Percentiles rank a stretch among this genome's conserved stretches.
phyloP scores from a whole-genome alignment of 1,140 invertebrate species.

The Melanaphis sacchari region DNA sequence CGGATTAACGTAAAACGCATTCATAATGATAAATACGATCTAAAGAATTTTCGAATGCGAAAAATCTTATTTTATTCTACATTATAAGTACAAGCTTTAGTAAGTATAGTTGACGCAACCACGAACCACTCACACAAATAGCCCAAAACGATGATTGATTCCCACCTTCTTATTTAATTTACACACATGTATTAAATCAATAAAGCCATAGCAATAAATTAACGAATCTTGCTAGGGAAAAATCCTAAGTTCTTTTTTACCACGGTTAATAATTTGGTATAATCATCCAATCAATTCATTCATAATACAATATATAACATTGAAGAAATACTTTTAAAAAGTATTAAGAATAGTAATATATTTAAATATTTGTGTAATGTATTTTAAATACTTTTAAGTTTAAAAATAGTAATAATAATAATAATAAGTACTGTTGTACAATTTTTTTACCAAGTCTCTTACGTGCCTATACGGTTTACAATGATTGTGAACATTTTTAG shows the following conservation, averaged over 20 bases:
- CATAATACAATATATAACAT: neutral
- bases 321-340: neutral
- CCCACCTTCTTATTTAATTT: too few species aligned
- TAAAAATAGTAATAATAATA: too few species aligned
- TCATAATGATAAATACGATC: neutral
- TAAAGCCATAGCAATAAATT: too few species aligned
- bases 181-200: too few species aligned
- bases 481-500: neutral
- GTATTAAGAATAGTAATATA: too few species aligned
- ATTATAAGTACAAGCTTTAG: neutral
- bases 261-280: neutral
- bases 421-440: too few species aligned
- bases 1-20: neutral
- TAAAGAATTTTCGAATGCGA: neutral
- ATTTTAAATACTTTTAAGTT: too few species aligned
- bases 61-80: neutral
- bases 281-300: neutral
- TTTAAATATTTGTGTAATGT: neutral
- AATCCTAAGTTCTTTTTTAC: neutral
- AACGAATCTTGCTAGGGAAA: neutral
- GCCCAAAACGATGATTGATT: neutral
- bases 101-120: neutral
- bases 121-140: neutral
- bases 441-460: neutral
- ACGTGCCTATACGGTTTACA: too few species aligned